Evolutionary conservation across 2,113 vertebrate genomes (phyloP).

Genomic region (Sakesphorus luctuosus): DNA sequence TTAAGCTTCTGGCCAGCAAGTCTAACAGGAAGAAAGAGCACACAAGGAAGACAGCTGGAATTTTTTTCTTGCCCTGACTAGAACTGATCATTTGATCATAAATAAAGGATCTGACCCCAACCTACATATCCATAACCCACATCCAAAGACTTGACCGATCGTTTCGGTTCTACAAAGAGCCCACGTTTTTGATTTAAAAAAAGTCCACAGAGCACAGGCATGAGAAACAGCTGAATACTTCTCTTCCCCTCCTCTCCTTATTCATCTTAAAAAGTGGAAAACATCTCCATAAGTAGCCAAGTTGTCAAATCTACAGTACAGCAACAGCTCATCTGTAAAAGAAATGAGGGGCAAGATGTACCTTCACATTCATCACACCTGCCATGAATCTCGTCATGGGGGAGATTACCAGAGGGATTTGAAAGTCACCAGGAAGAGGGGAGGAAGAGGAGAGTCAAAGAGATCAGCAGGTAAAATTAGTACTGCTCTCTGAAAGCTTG

Average conservation of each 20-base stretch:
- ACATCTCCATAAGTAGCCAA: conserved; percentile 5
- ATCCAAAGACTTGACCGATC: conserved; percentile 56
- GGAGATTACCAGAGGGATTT: conserved; percentile 43
- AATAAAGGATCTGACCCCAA: conserved; percentile 69
- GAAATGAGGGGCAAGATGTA: conserved; percentile 29
- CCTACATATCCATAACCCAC: conserved; percentile 65
- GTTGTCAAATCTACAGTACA: conserved; percentile 56
- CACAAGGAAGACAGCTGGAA: conserved; percentile 63
- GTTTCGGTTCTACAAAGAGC: conserved; percentile 55
- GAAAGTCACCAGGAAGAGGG: conserved; percentile 23
- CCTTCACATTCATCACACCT: conserved; percentile 64
- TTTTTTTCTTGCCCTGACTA: conserved; percentile 67
- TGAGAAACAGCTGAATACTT: conserved; percentile 21
- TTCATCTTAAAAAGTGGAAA: conserved; percentile 22
- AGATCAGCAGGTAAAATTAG: conserved; percentile 73
- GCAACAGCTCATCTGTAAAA: background rate
- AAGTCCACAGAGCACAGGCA: conserved; percentile 70
- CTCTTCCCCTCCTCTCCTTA: conserved; percentile 58
- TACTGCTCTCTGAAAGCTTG: conserved; percentile 73
- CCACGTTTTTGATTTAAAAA: conserved; percentile 61
- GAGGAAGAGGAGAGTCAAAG: conserved; percentile 44
- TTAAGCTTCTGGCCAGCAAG: conserved; percentile 60
- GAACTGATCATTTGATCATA: conserved; percentile 74
- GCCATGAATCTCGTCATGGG: conserved; percentile 31
- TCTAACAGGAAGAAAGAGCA: conserved; percentile 26